A percentile compares a stretch with the other conserved stretches of the same genome.
phyloP scores from a whole-genome alignment of 1,140 invertebrate genomes.

The Arion vulgaris region DNA sequence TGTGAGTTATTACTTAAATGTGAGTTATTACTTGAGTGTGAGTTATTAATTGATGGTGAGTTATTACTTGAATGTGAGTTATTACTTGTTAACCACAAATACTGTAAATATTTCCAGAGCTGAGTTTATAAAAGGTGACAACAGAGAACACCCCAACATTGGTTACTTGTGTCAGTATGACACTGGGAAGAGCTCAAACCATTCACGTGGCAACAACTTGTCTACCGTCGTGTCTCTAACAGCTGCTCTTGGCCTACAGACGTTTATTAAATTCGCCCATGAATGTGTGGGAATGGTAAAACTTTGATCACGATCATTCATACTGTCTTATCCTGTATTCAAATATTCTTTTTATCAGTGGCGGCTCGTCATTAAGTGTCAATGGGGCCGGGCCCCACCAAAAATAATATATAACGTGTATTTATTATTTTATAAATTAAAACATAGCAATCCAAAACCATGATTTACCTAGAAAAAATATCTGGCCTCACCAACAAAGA shows the following conservation, averaged over 20 bases:
- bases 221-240: slow-evolving; percentile 6
- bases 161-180: slow-evolving; percentile 32
- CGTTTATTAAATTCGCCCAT: slow-evolving; percentile 24
- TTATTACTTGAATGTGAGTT: too few relatives aligned
- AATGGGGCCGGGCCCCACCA: too few relatives aligned
- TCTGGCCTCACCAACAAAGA: too few relatives aligned
- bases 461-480: too few relatives aligned
- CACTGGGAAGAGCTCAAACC: neutral
- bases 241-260: slow-evolving; percentile 28
- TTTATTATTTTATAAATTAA: too few relatives aligned
- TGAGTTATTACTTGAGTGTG: too few relatives aligned
- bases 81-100: too few relatives aligned
- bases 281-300: slow-evolving; percentile 27
- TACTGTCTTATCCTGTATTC: neutral
- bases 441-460: too few relatives aligned
- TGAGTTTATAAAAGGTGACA: neutral
- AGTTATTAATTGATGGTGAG: too few relatives aligned
- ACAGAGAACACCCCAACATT: slow-evolving; percentile 23
- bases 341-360: neutral
- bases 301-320: neutral
- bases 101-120: neutral
- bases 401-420: too few relatives aligned
- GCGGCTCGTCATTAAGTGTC: too few relatives aligned
- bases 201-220: slow-evolving; percentile 18
- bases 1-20: too few relatives aligned